Base-by-base conservation (phyloP, 1,140 invertebrate genomes). In the Heliconius melpomene region DNA sequence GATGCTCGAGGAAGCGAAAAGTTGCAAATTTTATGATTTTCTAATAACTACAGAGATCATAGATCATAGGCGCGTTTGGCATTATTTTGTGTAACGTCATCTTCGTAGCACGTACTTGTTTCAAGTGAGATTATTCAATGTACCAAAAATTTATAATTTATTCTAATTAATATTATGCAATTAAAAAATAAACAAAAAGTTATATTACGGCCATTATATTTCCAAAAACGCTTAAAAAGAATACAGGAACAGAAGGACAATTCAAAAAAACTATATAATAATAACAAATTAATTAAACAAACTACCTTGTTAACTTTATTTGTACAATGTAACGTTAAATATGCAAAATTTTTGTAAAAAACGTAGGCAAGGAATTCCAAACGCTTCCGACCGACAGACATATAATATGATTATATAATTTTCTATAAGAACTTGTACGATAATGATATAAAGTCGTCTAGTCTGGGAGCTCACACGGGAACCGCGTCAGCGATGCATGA, bases 401-500 rank as follows among this genome's bases (percentile, higher is more conserved):
- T 60, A 50, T 40, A 36, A 46, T 81, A 77, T 74, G 75, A 29
- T 74, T 72, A 78, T 72, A 83, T 85, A 77, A 83, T 85, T 74
- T 79, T 54, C 7, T 40, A 71, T 66, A 77, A 77, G 23, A 77
- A 36, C 36, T 20, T 72, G 50, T 52, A 52, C 18, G 50, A 52
- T 52, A 77, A 71, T 71, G 78, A 78, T 38, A 50, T 78, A 75
- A 40, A 72, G 81, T 40, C 75, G 77, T 82, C 82, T 81, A 77
- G 78, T 76, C 77, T 38, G 13, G 26, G 9, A 66, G 73, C 85
- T 88, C 86, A 85, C 86, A 88, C 85, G 86, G 86, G 86, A 88
- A 88, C 52, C 75, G 75, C 74, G 50, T 36, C 32, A 36, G 79
- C 40, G 80, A 46, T 84, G 79, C 86, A 75, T 86, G 79, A 84